These are phyloP conservation scores for Notodonta dromedarius DNA, from an alignment of 2,888 invertebrate species.

Conservation along the genomic window DNA sequence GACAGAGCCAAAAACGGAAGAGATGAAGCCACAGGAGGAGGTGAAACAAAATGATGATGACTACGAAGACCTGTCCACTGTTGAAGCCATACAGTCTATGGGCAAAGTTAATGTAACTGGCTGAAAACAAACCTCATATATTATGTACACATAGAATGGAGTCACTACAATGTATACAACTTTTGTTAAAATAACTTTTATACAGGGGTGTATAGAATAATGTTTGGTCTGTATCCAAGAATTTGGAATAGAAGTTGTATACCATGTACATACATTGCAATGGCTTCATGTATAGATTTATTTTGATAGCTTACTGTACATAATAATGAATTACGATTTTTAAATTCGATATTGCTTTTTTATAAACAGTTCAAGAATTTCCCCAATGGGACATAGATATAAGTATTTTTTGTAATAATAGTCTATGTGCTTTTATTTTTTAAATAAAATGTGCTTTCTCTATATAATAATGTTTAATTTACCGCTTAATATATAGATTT, in stretches of 20 bases:
- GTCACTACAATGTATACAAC: no score
- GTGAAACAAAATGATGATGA: slow-evolving; percentile 76
- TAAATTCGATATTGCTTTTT: slow-evolving; percentile 12
- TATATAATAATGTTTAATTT: slow-evolving; percentile 31
- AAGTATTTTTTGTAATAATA: slow-evolving; percentile 13
- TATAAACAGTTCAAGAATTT: slow-evolving; percentile 13
- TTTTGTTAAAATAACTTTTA: no score
- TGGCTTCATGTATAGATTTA: background rate
- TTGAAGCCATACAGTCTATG: slow-evolving; percentile 79
- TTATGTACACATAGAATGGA: background rate
- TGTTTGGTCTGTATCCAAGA: no score
- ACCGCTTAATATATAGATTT: slow-evolving; percentile 6
- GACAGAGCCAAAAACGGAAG: slow-evolving; percentile 49
- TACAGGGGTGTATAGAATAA: no score
- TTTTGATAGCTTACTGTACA: background rate
- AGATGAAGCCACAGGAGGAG: slow-evolving; percentile 35
- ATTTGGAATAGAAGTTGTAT: background rate
- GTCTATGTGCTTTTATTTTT: slow-evolving; percentile 28
- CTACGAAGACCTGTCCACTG: slow-evolving; percentile 90
- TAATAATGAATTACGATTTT: slow-evolving; percentile 4
- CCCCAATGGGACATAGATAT: slow-evolving; percentile 1
- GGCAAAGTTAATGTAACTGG: slow-evolving; percentile 72
- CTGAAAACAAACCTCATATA: slow-evolving; percentile 24
- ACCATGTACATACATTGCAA: background rate
- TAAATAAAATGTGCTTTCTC: slow-evolving; percentile 43